Percentiles rank a stretch among this genome's conserved stretches.
Conservation (phyloP, 2,113 vertebrate species). For the Scopus umbretta region DNA sequence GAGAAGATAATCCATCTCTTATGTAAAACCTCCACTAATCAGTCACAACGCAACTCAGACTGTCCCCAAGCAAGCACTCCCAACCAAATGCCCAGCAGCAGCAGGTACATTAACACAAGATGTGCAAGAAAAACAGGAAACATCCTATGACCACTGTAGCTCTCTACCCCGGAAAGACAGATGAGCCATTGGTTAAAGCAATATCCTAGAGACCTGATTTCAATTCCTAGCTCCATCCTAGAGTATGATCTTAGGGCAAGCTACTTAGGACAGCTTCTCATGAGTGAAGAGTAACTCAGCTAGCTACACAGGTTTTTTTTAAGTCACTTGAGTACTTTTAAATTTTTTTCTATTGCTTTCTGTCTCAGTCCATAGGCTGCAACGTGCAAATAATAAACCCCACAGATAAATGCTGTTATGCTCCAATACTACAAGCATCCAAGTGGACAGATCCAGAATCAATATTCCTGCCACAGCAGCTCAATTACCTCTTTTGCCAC, state of each 20-base stretch:
- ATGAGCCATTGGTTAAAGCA: neutral
- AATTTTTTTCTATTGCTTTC: neutral
- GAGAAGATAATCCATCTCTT: conserved; percentile 43
- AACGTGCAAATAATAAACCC: neutral
- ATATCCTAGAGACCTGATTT: neutral
- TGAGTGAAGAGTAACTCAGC: neutral
- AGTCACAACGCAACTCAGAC: neutral
- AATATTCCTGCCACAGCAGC: neutral
- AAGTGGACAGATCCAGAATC: neutral
- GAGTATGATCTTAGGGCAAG: neutral
- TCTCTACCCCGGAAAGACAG: neutral
- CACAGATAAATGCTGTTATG: neutral
- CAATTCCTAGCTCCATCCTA: neutral
- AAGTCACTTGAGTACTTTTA: neutral
- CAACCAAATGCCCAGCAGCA: conserved; percentile 19
- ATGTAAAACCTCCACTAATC: conserved; percentile 43
- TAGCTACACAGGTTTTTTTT: neutral
- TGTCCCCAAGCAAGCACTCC: neutral
- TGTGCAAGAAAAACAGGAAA: neutral
- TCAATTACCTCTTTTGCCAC: conserved; percentile 88
- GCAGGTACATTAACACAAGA: neutral
- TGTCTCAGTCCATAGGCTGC: neutral
- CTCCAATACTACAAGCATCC: neutral
- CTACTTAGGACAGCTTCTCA: neutral
- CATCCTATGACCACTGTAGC: neutral